phyloP scores from a whole-genome alignment of 2,797 vertebrate genomes.

The Octomys mimax region DNA sequence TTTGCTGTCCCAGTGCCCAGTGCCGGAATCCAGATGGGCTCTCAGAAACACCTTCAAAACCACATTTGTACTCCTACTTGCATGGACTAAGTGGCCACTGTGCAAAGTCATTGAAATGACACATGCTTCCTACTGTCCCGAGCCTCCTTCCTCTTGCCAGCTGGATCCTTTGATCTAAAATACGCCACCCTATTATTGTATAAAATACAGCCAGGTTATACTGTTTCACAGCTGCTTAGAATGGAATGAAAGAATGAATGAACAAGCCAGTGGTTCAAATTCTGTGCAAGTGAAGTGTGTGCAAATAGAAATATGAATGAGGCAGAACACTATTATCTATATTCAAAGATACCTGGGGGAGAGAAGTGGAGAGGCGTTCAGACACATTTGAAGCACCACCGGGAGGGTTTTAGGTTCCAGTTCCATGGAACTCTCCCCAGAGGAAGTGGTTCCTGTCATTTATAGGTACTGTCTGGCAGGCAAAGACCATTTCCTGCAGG shows the following conservation, averaged over 20 bases:
- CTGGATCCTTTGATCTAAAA: conserved; percentile 39
- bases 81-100: neutral
- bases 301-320: neutral
- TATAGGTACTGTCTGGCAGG: neutral
- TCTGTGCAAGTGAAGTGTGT: neutral
- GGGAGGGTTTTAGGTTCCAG: neutral
- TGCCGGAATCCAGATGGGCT: neutral
- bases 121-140: neutral
- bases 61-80: neutral
- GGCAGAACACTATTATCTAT: neutral
- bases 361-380: neutral
- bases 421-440: neutral
- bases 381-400: neutral
- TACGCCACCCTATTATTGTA: neutral
- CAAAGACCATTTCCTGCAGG: neutral
- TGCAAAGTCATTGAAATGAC: neutral
- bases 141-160: neutral
- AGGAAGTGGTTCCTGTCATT: neutral
- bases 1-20: neutral
- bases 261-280: neutral
- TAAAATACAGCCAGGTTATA: conserved; percentile 3
- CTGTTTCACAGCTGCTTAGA: neutral
- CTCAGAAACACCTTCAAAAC: neutral
- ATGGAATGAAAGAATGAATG: conserved; percentile 15
- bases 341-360: conserved; percentile 37